Conservation (phyloP, 2,797 vertebrate species). For the Mycteria americana region DNA sequence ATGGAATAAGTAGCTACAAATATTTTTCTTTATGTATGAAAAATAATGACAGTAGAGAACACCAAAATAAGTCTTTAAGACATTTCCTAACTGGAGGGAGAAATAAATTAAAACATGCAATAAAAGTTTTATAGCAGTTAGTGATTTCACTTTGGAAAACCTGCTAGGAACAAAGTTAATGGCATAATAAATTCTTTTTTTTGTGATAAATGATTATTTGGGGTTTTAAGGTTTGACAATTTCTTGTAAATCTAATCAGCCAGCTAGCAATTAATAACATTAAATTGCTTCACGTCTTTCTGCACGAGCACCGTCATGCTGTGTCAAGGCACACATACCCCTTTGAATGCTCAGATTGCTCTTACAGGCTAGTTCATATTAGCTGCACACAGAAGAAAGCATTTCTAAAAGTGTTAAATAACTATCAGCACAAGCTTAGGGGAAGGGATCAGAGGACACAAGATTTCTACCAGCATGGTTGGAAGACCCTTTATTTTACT, state of each 20-base stretch:
- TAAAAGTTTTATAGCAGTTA: conserved; percentile 72
- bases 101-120: conserved; percentile 73
- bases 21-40: conserved; percentile 47
- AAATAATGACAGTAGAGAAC: conserved; percentile 39
- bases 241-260: conserved; percentile 71
- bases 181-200: conserved; percentile 66
- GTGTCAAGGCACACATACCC: neutral
- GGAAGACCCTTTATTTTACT: neutral
- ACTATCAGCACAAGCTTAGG: neutral
- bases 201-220: conserved; percentile 69
- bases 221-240: conserved; percentile 63
- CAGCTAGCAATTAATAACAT: conserved; percentile 70
- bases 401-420: neutral
- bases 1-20: conserved; percentile 53
- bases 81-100: conserved; percentile 56
- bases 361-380: neutral
- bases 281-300: conserved; percentile 55
- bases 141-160: conserved; percentile 68
- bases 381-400: neutral
- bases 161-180: conserved; percentile 71
- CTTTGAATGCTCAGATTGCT: neutral
- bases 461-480: neutral
- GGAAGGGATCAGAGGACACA: neutral
- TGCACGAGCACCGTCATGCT: neutral
- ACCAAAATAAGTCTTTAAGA: conserved; percentile 62